phyloP scores from a whole-genome alignment of 2,113 vertebrate genomes.

The Fregata magnificens region DNA sequence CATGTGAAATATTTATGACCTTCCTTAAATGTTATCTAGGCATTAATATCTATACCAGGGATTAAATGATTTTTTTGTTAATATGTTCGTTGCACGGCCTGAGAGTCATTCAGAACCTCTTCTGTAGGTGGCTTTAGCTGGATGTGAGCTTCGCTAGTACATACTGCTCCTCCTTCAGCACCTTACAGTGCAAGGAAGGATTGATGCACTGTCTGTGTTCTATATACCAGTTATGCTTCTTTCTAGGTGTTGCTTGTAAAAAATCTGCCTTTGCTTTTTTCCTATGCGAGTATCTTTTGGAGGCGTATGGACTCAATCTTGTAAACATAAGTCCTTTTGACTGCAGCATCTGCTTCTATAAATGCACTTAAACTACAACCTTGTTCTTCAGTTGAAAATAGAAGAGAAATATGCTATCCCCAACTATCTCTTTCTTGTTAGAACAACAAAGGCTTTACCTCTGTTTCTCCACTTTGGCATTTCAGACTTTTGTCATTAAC shows the following conservation, averaged over 20 bases:
- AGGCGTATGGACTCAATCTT: rapidly evolving
- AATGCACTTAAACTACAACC: background rate
- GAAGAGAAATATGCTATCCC: background rate
- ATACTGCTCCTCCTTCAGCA: background rate
- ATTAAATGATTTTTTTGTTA: background rate
- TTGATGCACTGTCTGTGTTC: background rate
- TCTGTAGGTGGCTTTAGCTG: background rate
- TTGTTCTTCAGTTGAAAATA: background rate
- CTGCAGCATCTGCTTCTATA: background rate
- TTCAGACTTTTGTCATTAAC: background rate
- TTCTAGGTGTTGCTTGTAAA: background rate
- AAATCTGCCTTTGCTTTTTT: background rate
- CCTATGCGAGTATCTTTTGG: background rate
- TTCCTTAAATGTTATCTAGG: background rate
- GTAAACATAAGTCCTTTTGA: background rate
- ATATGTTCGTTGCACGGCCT: background rate
- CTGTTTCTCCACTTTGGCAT: background rate
- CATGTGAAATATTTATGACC: background rate
- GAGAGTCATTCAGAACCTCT: background rate
- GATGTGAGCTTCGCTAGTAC: background rate
- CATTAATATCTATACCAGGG: background rate
- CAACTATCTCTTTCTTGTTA: too few relatives aligned
- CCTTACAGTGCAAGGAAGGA: background rate
- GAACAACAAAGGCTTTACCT: background rate
- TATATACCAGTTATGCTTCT: background rate